A percentile compares a stretch with the other conserved stretches of the same genome.
Evolutionary conservation across 2,797 vertebrate genomes (phyloP).

Genomic region (Muscicapa comitata): DNA sequence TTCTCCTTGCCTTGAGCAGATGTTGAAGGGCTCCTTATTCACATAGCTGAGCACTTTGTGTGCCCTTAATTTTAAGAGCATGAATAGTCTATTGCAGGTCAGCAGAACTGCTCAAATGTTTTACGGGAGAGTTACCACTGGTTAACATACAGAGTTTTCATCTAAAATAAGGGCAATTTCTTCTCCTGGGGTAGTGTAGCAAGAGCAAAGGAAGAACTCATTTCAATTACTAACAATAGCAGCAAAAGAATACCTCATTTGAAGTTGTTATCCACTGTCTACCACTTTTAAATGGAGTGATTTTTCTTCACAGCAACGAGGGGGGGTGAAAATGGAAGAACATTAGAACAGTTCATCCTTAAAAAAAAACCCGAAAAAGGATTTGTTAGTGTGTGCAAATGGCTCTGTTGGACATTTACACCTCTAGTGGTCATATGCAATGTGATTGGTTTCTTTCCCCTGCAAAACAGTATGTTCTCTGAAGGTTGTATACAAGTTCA

Average conservation of each 20-base stretch:
- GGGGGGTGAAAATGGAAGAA: not conserved
- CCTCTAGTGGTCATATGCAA: not conserved
- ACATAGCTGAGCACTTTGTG: not conserved
- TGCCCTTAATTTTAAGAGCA: not conserved
- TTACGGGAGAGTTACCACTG: not conserved
- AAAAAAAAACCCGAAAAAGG: rapidly evolving
- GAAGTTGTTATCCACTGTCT: not conserved
- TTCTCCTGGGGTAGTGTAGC: not conserved
- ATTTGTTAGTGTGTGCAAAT: not conserved
- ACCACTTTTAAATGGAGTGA: not conserved
- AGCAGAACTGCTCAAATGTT: not conserved
- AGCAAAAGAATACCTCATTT: not conserved
- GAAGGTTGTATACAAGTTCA: not conserved
- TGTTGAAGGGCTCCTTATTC: not conserved
- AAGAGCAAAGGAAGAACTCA: not conserved
- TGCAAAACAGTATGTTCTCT: not conserved
- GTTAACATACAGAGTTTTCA: not conserved
- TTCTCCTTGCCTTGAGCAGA: not conserved
- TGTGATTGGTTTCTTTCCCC: not conserved
- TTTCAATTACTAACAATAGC: not conserved
- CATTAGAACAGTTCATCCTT: not conserved
- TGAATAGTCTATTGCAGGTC: not conserved
- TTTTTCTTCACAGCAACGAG: not conserved
- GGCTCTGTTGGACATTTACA: not conserved
- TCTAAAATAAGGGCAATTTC: not conserved